Conservation (phyloP, 2,113 vertebrate species). For the Lota lota region DNA sequence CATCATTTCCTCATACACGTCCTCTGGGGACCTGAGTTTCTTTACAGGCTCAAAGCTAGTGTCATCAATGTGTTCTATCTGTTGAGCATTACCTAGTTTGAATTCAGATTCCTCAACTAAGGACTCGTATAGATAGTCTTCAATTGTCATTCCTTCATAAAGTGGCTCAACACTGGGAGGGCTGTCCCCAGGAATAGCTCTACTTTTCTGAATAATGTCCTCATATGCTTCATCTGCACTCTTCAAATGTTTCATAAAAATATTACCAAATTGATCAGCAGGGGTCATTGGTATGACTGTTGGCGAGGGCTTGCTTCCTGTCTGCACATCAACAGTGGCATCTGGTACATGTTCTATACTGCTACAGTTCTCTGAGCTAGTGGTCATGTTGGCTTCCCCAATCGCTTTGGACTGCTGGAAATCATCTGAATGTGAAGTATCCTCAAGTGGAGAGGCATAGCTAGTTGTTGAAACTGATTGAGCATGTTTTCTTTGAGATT, state of each 20-base stretch:
- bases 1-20: constrained; percentile 85
- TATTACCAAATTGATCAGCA: constrained; percentile 71
- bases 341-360: constrained; percentile 87
- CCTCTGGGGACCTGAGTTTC: constrained; percentile 79
- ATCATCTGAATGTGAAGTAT: constrained; percentile 84
- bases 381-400: constrained; percentile 82
- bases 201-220: constrained; percentile 88
- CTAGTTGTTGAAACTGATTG: constrained; percentile 70
- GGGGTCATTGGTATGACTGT: constrained; percentile 76
- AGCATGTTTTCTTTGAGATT: constrained; percentile 78
- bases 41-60: constrained; percentile 70
- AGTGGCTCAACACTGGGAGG: constrained; percentile 91
- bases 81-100: constrained; percentile 59
- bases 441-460: constrained; percentile 71
- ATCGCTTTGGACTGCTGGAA: constrained; percentile 79
- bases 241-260: constrained; percentile 74
- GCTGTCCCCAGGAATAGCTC: constrained; percentile 80
- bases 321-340: constrained; percentile 62
- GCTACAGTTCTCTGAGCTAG: constrained; percentile 87
- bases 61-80: constrained; percentile 68
- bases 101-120: constrained; percentile 84
- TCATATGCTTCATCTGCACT: constrained; percentile 93
- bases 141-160: constrained; percentile 94
- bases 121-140: constrained; percentile 97
- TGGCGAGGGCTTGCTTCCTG: constrained; percentile 75